A percentile compares a stretch with the other conserved stretches of the same genome.
These are phyloP conservation scores for Tichodroma muraria DNA, from an alignment of 2,113 vertebrate species.

Conservation along the genomic window DNA sequence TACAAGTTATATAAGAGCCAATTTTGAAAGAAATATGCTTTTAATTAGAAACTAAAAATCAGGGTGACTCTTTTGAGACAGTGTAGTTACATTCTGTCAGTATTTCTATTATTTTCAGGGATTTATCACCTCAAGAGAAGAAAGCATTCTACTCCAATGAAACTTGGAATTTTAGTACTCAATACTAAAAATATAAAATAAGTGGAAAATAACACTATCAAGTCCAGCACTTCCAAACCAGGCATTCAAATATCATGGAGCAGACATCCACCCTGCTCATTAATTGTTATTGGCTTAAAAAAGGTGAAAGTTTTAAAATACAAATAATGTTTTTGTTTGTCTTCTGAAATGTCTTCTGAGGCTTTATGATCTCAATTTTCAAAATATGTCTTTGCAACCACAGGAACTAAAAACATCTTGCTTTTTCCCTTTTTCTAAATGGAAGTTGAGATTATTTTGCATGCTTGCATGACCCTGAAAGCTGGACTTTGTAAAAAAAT, in stretches of 20 bases:
- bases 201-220: neutral
- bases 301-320: neutral
- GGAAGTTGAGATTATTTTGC: neutral
- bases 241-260: neutral
- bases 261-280: neutral
- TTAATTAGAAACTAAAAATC: conserved; percentile 48
- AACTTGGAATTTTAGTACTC: neutral
- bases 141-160: neutral
- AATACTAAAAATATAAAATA: neutral
- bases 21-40: conserved; percentile 49
- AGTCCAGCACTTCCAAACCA: neutral
- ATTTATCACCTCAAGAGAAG: conserved; percentile 22
- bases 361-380: neutral
- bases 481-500: neutral
- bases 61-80: neutral
- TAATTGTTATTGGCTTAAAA: neutral
- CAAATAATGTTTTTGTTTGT: neutral
- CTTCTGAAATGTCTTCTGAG: neutral
- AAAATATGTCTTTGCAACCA: neutral
- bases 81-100: neutral
- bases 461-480: neutral
- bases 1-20: neutral
- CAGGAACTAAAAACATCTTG: neutral
- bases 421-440: neutral
- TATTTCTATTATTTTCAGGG: conserved; percentile 26